Evolutionary conservation across 2,797 vertebrate species (phyloP), one percentile per base, ranked within the genome.

Genomic region (Parauchenoglanis ngamensis): DNA sequence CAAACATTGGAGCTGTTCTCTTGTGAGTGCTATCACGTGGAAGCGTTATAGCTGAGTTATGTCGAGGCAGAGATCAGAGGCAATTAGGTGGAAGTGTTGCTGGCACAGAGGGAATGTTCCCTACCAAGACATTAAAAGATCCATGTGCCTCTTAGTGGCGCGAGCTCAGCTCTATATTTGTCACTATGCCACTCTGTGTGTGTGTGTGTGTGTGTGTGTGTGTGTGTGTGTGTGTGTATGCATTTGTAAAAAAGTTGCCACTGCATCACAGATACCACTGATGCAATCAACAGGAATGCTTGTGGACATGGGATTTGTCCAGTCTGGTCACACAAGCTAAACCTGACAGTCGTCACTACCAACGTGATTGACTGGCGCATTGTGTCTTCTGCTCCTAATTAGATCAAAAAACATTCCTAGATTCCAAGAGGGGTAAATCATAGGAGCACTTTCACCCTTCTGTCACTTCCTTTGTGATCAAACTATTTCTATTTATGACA

Each of bases 131-230:
- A 72, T 87, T 75, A 92, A 86, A 52, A 46, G 89, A 90, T 93
- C 90, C 90, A 84, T 86, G 86, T 90, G 84, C 85, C 78, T 92
- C 83, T 13, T 76, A 80, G 76, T 84, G 61, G 89, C 90, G 84
- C 89, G 89, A 91, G 92, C 89, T 89, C 61, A 75, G 85, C 63
- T 28, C 93, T 95, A 95, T 94, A 94, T 95, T 95, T 95, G 93
- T 93, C 84, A 59, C 80, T 70, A 25, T 90, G 84, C 84, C 75
- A 79, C 77, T 54, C 57, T 86, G 52, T 76, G 89, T 87, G 49
- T n/a, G 21, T 44, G 54, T 25, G 56, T 28, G 65, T 87, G 54
- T 25, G 31, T 15, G 56, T 13, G 77, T 35, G 63, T 54, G 52
- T 84, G 57, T 70, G 90, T 87, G 46, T 25, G 31, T n/a, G 35